These are phyloP conservation scores for Oligia fasciuncula DNA, from an alignment of 2,888 invertebrate genomes.

Conservation along the genomic window DNA sequence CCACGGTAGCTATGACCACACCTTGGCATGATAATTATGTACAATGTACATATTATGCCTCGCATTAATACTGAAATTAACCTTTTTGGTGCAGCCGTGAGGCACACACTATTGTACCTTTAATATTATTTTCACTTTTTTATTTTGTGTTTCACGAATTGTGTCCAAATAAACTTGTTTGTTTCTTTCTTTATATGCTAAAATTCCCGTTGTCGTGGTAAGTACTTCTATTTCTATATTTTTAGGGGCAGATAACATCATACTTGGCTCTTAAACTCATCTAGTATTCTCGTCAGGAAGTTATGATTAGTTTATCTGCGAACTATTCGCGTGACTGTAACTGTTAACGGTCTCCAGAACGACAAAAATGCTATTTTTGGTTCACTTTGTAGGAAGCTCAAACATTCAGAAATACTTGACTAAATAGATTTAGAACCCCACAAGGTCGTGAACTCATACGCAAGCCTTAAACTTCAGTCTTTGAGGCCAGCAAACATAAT, in stretches of 20 bases:
- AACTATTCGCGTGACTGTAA: background rate
- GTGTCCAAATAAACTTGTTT: too few species aligned
- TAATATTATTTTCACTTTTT: too few species aligned
- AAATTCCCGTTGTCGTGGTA: background rate
- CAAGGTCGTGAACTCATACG: conserved; percentile 18
- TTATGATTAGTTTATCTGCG: too few species aligned
- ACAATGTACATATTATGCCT: background rate
- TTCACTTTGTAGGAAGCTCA: background rate
- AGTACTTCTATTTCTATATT: background rate
- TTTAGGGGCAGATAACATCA: too few species aligned
- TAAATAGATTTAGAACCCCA: background rate
- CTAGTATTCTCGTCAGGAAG: background rate
- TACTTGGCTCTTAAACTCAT: background rate
- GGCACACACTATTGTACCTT: too few species aligned
- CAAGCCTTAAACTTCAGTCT: background rate
- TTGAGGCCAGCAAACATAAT: conserved; percentile 30
- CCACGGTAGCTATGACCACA: background rate
- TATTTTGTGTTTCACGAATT: too few species aligned
- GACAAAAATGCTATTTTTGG: background rate
- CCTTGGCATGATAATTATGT: background rate
- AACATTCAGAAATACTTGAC: background rate
- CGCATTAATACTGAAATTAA: too few species aligned
- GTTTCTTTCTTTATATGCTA: background rate
- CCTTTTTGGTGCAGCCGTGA: too few species aligned
- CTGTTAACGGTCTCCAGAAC: background rate